Conservation (phyloP, 2,113 vertebrate species). For the Brachyhypopomus occidentalis region DNA sequence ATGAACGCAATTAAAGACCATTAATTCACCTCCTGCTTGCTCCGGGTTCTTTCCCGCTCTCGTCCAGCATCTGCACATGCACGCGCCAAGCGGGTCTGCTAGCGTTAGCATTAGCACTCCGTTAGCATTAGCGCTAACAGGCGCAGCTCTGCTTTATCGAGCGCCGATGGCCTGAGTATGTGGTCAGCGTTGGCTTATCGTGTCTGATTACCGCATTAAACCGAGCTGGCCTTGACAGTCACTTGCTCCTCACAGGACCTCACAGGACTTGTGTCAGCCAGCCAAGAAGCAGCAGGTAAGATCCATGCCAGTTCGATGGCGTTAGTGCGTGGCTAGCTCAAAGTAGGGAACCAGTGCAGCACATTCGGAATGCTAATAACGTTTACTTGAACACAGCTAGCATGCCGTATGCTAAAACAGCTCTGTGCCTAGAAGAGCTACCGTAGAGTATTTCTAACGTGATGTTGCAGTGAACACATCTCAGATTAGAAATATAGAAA, state of each 20-base stretch:
- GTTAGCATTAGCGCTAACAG: too few species aligned
- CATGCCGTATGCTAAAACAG: too few species aligned
- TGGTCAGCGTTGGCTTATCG: conserved; percentile 51
- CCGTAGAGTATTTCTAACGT: too few species aligned
- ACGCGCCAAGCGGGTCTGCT: background rate
- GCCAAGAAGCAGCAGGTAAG: conserved; percentile 27
- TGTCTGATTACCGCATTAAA: conserved; percentile 48
- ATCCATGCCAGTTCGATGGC: background rate
- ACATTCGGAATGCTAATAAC: too few species aligned
- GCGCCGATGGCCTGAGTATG: conserved; percentile 41
- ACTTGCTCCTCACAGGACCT: conserved; percentile 26
- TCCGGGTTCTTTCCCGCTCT: background rate
- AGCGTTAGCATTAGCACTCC: too few species aligned
- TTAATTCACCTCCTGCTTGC: conserved; percentile 40
- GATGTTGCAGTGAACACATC: too few species aligned
- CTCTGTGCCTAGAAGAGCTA: too few species aligned
- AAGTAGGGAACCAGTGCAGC: too few species aligned
- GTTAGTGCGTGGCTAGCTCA: background rate
- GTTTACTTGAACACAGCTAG: too few species aligned
- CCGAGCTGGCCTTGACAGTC: conserved; percentile 38
- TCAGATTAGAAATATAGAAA: too few species aligned
- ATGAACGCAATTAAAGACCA: conserved; percentile 42
- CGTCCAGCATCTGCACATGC: background rate
- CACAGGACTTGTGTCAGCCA: conserved; percentile 26
- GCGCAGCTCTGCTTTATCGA: conserved; percentile 32